Evolutionary conservation across 1,140 invertebrate genomes (phyloP).

Genomic region (Camponotus floridanus): DNA sequence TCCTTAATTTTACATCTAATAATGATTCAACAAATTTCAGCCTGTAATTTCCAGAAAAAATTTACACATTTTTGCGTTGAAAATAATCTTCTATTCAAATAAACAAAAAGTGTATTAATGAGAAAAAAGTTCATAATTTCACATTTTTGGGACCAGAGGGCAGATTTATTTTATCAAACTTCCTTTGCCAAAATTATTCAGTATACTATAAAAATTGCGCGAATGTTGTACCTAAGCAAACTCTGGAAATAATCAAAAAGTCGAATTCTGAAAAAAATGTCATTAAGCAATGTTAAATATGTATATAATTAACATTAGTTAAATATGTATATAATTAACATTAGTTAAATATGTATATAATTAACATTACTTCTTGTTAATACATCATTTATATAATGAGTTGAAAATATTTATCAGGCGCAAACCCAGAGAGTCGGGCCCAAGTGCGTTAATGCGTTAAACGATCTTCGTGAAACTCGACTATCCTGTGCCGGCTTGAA

Average conservation of each 20-base stretch:
- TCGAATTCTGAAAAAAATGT: background rate
- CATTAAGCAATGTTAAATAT: background rate
- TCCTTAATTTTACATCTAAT: slow-evolving; percentile 33
- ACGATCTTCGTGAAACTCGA: slow-evolving; percentile 19
- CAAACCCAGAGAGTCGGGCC: too few relatives aligned
- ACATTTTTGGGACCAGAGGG: background rate
- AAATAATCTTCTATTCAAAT: slow-evolving; percentile 19
- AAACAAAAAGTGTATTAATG: slow-evolving; percentile 4
- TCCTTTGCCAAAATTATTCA: background rate
- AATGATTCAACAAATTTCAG: slow-evolving; percentile 13
- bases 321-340: background rate
- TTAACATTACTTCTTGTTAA: background rate
- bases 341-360: background rate
- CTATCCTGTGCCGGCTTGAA: background rate
- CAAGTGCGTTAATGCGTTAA: background rate
- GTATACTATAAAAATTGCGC: background rate
- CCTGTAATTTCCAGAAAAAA: slow-evolving; percentile 20
- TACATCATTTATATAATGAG: too few relatives aligned
- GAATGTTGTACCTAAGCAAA: background rate
- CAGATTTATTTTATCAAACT: background rate
- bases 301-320: background rate
- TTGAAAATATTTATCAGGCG: too few relatives aligned
- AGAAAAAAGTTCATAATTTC: slow-evolving; percentile 19
- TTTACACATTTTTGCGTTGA: slow-evolving; percentile 1
- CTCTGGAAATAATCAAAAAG: background rate